Evolutionary conservation across 2,113 vertebrate genomes (phyloP), one percentile per base, ranked within the genome.

Genomic region (Syrrhaptes paradoxus): DNA sequence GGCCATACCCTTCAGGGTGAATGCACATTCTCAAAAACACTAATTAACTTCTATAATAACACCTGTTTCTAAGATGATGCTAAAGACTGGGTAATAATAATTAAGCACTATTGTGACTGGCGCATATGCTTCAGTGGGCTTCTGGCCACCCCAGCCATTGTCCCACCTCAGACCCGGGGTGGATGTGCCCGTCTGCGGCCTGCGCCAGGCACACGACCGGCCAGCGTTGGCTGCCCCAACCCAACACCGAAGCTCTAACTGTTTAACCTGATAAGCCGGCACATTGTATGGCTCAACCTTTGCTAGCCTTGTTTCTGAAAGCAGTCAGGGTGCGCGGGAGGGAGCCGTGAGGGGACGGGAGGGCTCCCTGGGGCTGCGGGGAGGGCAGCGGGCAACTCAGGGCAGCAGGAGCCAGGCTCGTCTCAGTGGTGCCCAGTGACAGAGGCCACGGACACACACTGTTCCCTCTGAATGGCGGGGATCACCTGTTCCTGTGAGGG

Each of bases 371-470:
- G 11, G 70, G n/a, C 32, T 21, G 63, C 9, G 21, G 36, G 34
- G 49, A 18, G n/a, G 48, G 34, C 38, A 7, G 63, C 9, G 20
- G n/a, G 34, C 28, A 24, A 34, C 9, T 7, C 11, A 3, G 62
- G n/a, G 10, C 4, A 45, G 45, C 26, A 2, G 66, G 45, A 54
- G 58, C 55, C 52, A 6, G 2, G 75, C 19, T 38, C 7, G 26
- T 9, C 22, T 34, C 17, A 4, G 45, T 7, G 13, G 21, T 5
- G 43, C 57, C 25, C 28, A 0, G 63, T 1, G 72, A 17, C 5
- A 3, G 29, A 17, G 31, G 13, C 43, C 9, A 0, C 0, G 25
- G 79, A 28, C 62, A 21, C 13, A 7, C 19, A 5, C 3, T 6
- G 70, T 10, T n/a, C 31, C 13, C 45, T 10, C 58, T 17, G n/a